Base-by-base conservation (phyloP, 2,888 invertebrate species). In the Ethmia dodecea region DNA sequence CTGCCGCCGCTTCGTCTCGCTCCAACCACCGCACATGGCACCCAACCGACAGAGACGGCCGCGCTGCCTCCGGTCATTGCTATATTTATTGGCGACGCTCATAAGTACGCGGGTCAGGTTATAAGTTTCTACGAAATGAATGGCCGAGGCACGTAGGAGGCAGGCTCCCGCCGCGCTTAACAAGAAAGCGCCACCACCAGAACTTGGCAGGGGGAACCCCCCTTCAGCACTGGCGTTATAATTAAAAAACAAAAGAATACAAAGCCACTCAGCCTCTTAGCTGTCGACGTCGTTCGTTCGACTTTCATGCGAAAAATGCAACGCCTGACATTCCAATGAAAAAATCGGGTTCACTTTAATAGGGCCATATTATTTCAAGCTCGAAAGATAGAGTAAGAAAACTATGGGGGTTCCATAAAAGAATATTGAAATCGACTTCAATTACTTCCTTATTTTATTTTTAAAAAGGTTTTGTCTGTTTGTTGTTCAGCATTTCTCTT, bases 231-330 rank as follows among this genome's bases (percentile, higher is more conserved):
- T 57, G 63, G 71, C 75, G 69, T 81, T 84, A 84, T 84, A 84
- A 86, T 86, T 86, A 86, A 84, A 84, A 86, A 86, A 86, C 81
- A 84, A 86, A 86, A 81, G 83, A 83, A 86, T 75, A 84, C 79
- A 79, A 64, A 70, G 72, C 78, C 74, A 76, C 80, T 79, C 81
- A 75, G 77, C 78, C 77, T 78, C 78, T 74, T 71, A 61, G 72
- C 61, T 50, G 51, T 66, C 57, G 55, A 51, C 60, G 60, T 51
- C 59, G 64, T 61, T 67, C 65, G 65, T 72, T 74, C 68, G 63
- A 71, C 69, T 76, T 76, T 72, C 61, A 69, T 69, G 65, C 65
- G 62, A 77, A 76, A 76, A 81, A 73, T 80, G 81, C 79, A 84
- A 69, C 67, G 58, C 60, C 68, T 70, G 60, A 67, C 62, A 67